These are phyloP conservation scores for Cliona cf. orientalis DNA, from an alignment of 37 sponge, comb jelly and placozoan species.

Conservation along the genomic window DNA sequence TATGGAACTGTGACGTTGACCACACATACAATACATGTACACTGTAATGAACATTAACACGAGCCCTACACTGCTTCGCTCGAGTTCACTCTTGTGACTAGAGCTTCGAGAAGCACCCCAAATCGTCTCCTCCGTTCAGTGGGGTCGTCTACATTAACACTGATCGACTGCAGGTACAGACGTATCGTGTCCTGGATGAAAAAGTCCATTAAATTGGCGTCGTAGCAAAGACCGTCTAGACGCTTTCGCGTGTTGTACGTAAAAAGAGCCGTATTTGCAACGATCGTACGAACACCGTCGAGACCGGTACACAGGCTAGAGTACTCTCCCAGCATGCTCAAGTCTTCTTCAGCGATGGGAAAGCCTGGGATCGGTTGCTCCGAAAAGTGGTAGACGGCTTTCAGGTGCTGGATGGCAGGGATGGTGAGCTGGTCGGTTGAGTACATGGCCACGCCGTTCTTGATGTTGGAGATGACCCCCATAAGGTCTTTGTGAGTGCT, in stretches of 20 bases:
- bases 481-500: constrained; percentile 49
- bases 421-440: constrained; percentile 52
- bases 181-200: constrained; percentile 63
- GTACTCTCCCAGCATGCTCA: constrained; percentile 46
- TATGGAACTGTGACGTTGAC: too few relatives aligned
- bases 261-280: constrained; percentile 42
- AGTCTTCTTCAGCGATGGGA: constrained; percentile 4
- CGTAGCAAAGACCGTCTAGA: constrained; percentile 24
- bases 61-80: not conserved
- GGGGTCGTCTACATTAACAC: constrained; percentile 39
- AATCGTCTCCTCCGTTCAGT: constrained; percentile 61
- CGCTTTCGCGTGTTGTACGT: constrained; percentile 54
- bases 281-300: constrained; percentile 33
- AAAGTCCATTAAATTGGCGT: constrained; percentile 66
- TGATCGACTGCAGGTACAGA: constrained; percentile 54
- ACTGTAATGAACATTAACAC: too few relatives aligned
- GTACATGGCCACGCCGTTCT: constrained; percentile 37
- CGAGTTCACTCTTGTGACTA: constrained; percentile 27
- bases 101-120: constrained; percentile 51
- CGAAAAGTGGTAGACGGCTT: constrained; percentile 46
- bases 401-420: constrained; percentile 75
- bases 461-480: constrained; percentile 33
- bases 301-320: constrained; percentile 22
- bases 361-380: constrained; percentile 12
- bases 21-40: too few relatives aligned